A percentile compares a stretch with the other conserved stretches of the same genome.
These are phyloP conservation scores for Microplitis mediator DNA, from an alignment of 1,140 invertebrate genomes.

Conservation along the genomic window DNA sequence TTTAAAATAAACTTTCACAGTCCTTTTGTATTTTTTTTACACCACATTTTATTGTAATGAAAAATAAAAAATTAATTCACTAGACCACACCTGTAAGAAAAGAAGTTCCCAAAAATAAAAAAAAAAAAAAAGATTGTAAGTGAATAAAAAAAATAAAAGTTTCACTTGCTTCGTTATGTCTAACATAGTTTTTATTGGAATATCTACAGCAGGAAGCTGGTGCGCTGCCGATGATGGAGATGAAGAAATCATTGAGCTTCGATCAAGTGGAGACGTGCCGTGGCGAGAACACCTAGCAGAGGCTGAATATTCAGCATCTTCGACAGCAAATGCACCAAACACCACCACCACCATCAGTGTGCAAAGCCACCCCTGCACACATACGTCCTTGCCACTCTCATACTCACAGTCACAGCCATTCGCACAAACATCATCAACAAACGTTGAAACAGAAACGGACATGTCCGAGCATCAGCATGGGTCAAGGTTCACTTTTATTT, in stretches of 20 bases:
- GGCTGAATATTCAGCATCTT: constrained; percentile 55
- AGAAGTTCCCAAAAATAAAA: not conserved
- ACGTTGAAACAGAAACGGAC: constrained; percentile 55
- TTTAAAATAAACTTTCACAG: not conserved
- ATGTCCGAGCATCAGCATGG: constrained; percentile 58
- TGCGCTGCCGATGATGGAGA: constrained; percentile 67
- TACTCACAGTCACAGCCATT: constrained; percentile 58
- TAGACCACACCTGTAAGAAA: not conserved
- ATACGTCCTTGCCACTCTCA: constrained; percentile 60
- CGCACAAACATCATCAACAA: constrained; percentile 58
- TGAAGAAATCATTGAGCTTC: constrained; percentile 67
- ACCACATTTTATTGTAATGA: not conserved
- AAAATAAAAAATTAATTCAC: not conserved
- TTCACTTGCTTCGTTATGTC: not conserved
- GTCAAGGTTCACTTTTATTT: constrained; percentile 50
- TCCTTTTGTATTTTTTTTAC: too few relatives aligned
- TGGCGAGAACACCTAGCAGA: constrained; percentile 61
- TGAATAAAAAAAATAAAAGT: not conserved
- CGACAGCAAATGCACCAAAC: constrained; percentile 39
- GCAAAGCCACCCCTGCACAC: constrained; percentile 57
- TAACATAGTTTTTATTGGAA: constrained; percentile 10
- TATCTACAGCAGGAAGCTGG: constrained; percentile 63
- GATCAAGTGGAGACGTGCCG: constrained; percentile 58
- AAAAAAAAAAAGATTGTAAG: not conserved
- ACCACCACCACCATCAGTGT: constrained; percentile 44